Evolutionary conservation across 2,888 invertebrate species (phyloP), one percentile per base, ranked within the genome.

Genomic region (Oegoconia quadripuncta): DNA sequence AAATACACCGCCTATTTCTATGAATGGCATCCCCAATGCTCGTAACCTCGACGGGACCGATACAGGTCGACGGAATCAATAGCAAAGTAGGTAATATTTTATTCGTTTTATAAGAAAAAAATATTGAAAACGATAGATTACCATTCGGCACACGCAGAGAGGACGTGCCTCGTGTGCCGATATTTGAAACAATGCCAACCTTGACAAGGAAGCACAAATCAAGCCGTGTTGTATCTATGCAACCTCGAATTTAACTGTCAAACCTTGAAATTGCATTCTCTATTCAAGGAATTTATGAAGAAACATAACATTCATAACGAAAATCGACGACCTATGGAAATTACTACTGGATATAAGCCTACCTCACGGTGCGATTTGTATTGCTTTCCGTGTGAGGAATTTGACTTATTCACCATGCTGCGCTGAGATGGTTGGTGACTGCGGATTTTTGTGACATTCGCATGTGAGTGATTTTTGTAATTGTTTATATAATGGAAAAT

Each of bases 141-240:
- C 54, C 61, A 81, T 81, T 76, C 78, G 42, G 55, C 56, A 64
- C 80, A 73, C 80, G 77, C 64, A 52, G 44, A 67, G 55, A 63
- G 62, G 43, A 77, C 83, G 83, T 80, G 81, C 64, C 55, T 58
- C 59, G 79, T 71, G 65, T 81, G 51, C 68, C 64, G 66, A 79
- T 75, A 79, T 73, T 74, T 68, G 73, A 79, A 81, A 81, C 80
- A 79, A 79, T 73, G 64, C 71, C 64, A 66, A 57, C 53, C 64
- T 70, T 77, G 73, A 77, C 77, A 74, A 71, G 73, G 64, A 75
- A 72, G 67, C 72, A 75, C 74, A 79, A 79, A 81, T 82, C 80
- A 80, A 73, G 17, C 22, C 22, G 17, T 64, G 59, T 61, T 40
- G 23, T 39, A 36, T 34, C 43, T 29, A 40, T 43, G 42, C 43